phyloP scores from a whole-genome alignment of 2,888 invertebrate species.

The Protonemura montana region DNA sequence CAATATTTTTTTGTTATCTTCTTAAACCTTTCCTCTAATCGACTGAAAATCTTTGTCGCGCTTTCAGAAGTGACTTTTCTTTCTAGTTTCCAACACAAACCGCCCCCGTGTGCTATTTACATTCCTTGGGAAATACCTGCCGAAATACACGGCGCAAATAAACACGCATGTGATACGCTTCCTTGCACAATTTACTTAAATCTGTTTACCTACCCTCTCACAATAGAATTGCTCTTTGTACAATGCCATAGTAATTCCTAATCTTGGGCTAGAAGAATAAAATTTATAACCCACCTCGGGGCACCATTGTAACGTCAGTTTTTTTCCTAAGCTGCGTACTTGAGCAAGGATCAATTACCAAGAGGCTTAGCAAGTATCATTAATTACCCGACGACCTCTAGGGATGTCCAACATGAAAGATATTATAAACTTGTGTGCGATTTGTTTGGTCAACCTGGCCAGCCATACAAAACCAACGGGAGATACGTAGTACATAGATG shows the following conservation, averaged over 20 bases:
- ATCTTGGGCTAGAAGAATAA: not conserved
- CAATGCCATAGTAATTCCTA: not conserved
- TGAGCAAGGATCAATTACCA: not conserved
- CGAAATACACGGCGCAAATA: not conserved
- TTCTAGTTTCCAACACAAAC: not conserved
- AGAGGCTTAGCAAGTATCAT: not conserved
- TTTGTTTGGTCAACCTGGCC: not conserved
- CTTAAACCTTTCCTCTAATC: not conserved
- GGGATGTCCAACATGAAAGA: not conserved
- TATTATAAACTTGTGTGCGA: not conserved
- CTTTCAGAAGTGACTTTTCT: not conserved
- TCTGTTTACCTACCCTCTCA: not conserved
- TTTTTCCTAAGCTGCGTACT: not conserved
- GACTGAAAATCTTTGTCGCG: not conserved
- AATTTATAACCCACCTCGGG: not conserved
- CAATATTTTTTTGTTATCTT: not conserved
- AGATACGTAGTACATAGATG: not conserved
- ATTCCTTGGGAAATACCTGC: not conserved
- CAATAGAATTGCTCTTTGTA: not conserved
- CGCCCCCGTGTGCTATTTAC: not conserved
- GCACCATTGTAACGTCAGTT: not conserved
- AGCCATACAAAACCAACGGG: not conserved
- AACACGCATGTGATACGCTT: constrained; percentile 4
- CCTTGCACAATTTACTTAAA: not conserved
- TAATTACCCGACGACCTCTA: not conserved